Evolutionary conservation across 1,140 invertebrate genomes (phyloP).

Genomic region (Cyclina sinensis): DNA sequence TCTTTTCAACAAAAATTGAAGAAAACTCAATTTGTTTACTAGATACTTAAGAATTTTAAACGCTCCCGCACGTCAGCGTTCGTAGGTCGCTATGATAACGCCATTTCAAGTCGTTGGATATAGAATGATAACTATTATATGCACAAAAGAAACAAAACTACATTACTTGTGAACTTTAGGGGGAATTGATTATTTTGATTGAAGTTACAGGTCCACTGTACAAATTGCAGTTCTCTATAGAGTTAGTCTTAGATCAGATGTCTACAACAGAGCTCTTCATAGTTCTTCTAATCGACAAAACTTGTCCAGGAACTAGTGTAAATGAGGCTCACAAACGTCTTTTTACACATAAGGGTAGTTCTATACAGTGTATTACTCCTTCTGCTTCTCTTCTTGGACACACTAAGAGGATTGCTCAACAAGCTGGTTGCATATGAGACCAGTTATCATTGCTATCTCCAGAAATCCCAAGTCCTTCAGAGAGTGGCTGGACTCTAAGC

Average conservation of each 20-base stretch:
- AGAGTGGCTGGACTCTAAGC: slow-evolving; percentile 34
- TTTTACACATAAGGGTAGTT: slow-evolving; percentile 60
- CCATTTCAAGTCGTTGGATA: too few relatives aligned
- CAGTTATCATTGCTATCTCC: slow-evolving; percentile 10
- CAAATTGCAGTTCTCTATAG: too few relatives aligned
- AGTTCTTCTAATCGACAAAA: slow-evolving; percentile 42
- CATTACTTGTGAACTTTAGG: too few relatives aligned
- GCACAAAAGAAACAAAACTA: too few relatives aligned
- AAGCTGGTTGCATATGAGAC: slow-evolving; percentile 63
- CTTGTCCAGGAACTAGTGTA: slow-evolving; percentile 23
- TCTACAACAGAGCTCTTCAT: neutral
- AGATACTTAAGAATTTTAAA: too few relatives aligned
- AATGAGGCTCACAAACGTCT: slow-evolving; percentile 48
- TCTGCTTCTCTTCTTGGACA: slow-evolving; percentile 60
- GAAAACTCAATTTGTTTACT: too few relatives aligned
- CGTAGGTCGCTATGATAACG: too few relatives aligned
- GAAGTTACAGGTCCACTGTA: too few relatives aligned
- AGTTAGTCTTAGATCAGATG: neutral
- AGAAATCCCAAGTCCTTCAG: neutral
- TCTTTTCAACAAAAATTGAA: too few relatives aligned
- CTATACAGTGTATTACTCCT: slow-evolving; percentile 68
- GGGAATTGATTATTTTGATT: too few relatives aligned
- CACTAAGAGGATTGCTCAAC: slow-evolving; percentile 53
- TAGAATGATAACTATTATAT: too few relatives aligned
- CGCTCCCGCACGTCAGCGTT: too few relatives aligned